Percentiles rank a stretch among this genome's conserved stretches.
These are phyloP conservation scores for Hystrix brachyura DNA, from an alignment of 2,113 vertebrate species.

Conservation along the genomic window DNA sequence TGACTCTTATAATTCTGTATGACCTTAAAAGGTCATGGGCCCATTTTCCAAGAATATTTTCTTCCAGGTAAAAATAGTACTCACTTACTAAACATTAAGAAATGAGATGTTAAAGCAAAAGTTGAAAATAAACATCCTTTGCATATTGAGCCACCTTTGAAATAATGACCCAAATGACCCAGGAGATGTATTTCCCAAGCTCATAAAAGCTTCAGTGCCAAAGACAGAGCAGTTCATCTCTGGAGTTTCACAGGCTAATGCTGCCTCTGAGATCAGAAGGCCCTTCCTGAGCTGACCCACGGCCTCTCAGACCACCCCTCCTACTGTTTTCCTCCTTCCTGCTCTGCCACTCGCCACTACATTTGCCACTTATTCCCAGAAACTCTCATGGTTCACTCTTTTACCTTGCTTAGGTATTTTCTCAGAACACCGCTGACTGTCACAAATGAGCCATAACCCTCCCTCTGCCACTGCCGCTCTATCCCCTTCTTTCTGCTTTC, in stretches of 20 bases:
- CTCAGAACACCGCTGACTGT: not conserved
- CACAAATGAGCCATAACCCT: not conserved
- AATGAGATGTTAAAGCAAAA: not conserved
- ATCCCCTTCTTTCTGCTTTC: not conserved
- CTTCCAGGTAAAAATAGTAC: not conserved
- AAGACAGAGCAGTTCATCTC: not conserved
- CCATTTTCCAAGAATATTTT: not conserved
- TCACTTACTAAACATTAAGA: not conserved
- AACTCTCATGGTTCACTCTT: rapidly evolving
- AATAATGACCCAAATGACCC: not conserved
- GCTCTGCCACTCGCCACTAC: not conserved
- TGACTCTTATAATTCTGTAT: not conserved
- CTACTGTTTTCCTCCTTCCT: not conserved
- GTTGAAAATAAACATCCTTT: not conserved
- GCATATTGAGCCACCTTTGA: not conserved
- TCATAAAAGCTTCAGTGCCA: not conserved
- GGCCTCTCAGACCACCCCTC: not conserved
- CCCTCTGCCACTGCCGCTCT: not conserved
- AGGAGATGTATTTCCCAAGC: too few species aligned
- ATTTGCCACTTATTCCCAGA: not conserved
- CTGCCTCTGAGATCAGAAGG: not conserved
- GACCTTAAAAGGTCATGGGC: not conserved
- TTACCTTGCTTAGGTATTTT: not conserved
- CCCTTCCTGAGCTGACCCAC: not conserved
- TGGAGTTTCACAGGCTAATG: not conserved